Conservation (phyloP, 2,797 vertebrate genomes). For the Mareca penelope region DNA sequence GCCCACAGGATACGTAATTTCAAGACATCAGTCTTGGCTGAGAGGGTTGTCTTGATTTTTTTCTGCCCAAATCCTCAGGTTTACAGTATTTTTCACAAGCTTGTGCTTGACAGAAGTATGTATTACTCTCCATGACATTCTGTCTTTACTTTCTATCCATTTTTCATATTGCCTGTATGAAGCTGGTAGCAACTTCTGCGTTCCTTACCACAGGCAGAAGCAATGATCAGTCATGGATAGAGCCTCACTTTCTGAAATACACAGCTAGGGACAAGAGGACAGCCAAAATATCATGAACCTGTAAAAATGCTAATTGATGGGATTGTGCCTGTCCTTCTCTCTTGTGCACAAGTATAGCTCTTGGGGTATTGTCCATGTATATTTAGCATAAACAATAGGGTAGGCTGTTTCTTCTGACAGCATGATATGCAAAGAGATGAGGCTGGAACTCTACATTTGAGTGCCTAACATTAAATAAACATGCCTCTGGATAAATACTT, state of each 20-base stretch:
- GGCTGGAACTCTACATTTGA: constrained; percentile 9
- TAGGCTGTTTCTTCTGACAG: neutral
- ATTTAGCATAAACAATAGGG: neutral
- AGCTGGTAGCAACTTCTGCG: neutral
- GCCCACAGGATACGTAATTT: neutral
- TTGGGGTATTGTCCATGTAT: neutral
- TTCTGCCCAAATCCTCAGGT: neutral
- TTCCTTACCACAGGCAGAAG: neutral
- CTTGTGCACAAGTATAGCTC: neutral
- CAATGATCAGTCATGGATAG: neutral
- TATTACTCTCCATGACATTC: neutral
- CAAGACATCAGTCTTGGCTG: neutral
- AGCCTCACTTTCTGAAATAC: neutral
- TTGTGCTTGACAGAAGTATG: neutral
- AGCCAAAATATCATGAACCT: neutral
- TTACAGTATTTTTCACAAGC: neutral
- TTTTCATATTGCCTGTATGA: neutral
- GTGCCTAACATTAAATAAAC: constrained; percentile 62
- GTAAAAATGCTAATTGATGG: fast-evolving
- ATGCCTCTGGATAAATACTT: constrained; percentile 33
- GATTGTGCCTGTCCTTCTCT: neutral
- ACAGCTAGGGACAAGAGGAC: neutral
- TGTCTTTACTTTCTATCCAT: neutral
- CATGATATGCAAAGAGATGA: neutral
- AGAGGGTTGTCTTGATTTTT: neutral